Percentiles rank a stretch among this genome's conserved stretches.
Conservation (phyloP, 2,797 vertebrate species). For the Myripristis jacobus region DNA sequence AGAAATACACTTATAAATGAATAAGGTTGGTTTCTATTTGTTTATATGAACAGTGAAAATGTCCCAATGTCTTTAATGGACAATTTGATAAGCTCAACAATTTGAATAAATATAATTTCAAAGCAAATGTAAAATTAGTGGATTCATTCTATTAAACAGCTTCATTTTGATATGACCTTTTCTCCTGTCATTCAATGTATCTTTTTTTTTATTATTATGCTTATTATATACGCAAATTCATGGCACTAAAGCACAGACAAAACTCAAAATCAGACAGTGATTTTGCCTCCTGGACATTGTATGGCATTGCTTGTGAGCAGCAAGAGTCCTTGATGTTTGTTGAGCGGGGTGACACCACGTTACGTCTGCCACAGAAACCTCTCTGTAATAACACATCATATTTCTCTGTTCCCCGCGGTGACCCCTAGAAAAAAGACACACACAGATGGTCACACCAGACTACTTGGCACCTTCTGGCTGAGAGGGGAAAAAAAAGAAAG, state of each 20-base stretch:
- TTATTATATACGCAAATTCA: too few species aligned
- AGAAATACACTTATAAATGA: too few species aligned
- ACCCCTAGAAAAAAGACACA: slow-evolving; percentile 62
- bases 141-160: background rate
- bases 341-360: slow-evolving; percentile 22
- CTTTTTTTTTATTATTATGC: too few species aligned
- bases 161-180: background rate
- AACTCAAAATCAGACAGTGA: slow-evolving; percentile 5
- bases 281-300: background rate
- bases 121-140: background rate
- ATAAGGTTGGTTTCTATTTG: background rate
- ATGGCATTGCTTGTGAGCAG: background rate
- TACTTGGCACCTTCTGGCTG: slow-evolving; percentile 63
- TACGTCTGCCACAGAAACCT: slow-evolving; percentile 38
- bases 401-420: slow-evolving; percentile 47
- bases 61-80: background rate
- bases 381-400: slow-evolving; percentile 38
- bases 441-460: slow-evolving; percentile 72
- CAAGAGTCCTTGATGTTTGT: slow-evolving; percentile 14
- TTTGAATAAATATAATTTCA: background rate
- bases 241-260: background rate
- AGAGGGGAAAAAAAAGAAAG: slow-evolving; percentile 45
- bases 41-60: background rate
- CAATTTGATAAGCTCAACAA: background rate
- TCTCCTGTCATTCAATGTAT: background rate